Conservation (phyloP, 2,888 invertebrate genomes). For the Adineta ricciae region DNA sequence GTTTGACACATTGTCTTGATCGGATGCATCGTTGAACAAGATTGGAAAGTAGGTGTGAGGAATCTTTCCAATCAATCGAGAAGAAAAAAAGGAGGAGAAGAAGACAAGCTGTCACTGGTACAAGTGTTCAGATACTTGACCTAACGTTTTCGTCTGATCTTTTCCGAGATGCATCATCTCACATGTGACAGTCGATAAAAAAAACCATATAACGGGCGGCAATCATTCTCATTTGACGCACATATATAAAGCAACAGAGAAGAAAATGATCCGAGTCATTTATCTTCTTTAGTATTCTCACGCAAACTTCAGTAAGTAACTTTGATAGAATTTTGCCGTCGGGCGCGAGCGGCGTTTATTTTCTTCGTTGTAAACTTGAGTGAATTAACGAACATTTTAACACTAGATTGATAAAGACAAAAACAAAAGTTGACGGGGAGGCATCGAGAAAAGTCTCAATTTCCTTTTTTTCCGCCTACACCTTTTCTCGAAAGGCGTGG, state of each 20-base stretch:
- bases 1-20: neutral
- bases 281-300: neutral
- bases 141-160: neutral
- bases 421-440: neutral
- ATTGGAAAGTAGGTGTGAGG: neutral
- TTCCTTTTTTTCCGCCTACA: neutral
- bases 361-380: neutral
- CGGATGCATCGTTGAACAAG: neutral
- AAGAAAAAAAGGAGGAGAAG: neutral
- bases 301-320: constrained; percentile 2
- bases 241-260: neutral
- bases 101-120: neutral
- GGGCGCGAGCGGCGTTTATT: neutral
- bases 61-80: neutral
- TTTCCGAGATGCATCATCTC: neutral
- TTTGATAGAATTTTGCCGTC: neutral
- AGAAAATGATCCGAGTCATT: neutral
- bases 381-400: constrained; percentile 15
- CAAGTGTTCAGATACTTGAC: neutral
- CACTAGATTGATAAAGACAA: constrained; percentile 2
- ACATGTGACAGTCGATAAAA: constrained; percentile 13
- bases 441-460: neutral
- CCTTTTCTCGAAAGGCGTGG: neutral
- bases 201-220: neutral
- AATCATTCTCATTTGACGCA: neutral